Conservation (phyloP, 2,113 vertebrate species). For the Cyprinodon variegatus region DNA sequence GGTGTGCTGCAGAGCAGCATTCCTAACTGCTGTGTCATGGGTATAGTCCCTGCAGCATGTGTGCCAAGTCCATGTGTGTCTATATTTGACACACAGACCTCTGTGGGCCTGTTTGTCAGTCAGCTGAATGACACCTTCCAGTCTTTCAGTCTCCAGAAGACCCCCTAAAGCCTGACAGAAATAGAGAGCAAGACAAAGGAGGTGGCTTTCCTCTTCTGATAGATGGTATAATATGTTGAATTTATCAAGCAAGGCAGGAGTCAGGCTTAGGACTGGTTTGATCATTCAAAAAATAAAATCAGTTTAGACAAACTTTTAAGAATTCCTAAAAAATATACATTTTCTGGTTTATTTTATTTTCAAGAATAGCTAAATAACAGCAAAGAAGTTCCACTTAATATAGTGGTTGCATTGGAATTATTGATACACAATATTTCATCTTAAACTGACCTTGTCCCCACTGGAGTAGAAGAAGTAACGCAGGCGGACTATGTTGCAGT, state of each 20-base stretch:
- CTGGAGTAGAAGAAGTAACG: conserved; percentile 99
- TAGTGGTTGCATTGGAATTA: neutral
- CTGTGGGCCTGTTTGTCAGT: conserved; percentile 47
- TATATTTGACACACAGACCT: conserved; percentile 63
- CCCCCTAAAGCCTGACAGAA: neutral
- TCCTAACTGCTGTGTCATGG: conserved; percentile 61
- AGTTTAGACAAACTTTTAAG: neutral
- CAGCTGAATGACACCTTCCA: conserved; percentile 46
- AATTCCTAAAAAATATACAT: neutral
- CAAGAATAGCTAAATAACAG: neutral
- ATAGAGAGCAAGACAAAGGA: conserved; percentile 21
- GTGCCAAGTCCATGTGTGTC: conserved; percentile 48
- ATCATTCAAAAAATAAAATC: neutral
- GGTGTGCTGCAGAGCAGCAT: conserved; percentile 47
- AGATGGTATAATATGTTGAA: conserved; percentile 3
- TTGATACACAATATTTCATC: neutral
- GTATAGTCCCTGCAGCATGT: conserved; percentile 42
- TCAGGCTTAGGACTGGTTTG: neutral
- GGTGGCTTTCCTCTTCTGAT: conserved; percentile 29
- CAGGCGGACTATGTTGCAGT: conserved; percentile 99
- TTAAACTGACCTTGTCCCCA: conserved; percentile 92
- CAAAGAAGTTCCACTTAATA: neutral
- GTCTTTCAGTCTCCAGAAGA: conserved; percentile 54
- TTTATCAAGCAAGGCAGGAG: conserved; percentile 2
- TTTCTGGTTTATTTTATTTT: neutral